Evolutionary conservation across 2,888 invertebrate species (phyloP).

Genomic region (Stenolophus ochropezus): DNA sequence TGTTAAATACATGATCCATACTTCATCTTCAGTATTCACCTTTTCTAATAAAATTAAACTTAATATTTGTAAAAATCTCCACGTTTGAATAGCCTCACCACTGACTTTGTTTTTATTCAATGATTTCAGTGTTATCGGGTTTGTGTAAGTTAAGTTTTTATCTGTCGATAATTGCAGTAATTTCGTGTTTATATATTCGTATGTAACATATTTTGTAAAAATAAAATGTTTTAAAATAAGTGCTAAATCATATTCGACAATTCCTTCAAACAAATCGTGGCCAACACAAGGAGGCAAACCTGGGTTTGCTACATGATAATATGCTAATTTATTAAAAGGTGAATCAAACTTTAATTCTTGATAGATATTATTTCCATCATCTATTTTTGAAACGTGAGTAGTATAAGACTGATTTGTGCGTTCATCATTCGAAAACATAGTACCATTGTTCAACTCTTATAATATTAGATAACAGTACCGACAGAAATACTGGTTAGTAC

Average conservation of each 20-base stretch:
- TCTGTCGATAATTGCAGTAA: background rate
- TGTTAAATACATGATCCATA: slow-evolving; percentile 42
- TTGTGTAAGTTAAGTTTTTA: background rate
- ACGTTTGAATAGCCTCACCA: slow-evolving; percentile 39
- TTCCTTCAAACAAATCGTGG: slow-evolving; percentile 66
- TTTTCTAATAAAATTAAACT: slow-evolving; percentile 2
- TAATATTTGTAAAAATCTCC: slow-evolving; percentile 33
- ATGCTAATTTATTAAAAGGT: slow-evolving; percentile 63
- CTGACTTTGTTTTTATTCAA: slow-evolving; percentile 9
- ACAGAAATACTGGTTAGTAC: slow-evolving; percentile 62
- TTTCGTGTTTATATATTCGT: slow-evolving; percentile 49
- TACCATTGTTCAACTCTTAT: background rate
- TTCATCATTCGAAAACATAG: background rate
- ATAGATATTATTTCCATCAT: background rate
- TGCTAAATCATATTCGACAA: slow-evolving; percentile 64
- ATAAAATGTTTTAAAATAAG: slow-evolving; percentile 63
- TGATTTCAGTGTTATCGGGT: background rate
- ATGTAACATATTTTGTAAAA: background rate
- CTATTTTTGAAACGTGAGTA: slow-evolving; percentile 1
- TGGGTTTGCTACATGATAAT: slow-evolving; percentile 65
- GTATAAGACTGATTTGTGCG: slow-evolving; percentile 36
- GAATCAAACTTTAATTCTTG: slow-evolving; percentile 65
- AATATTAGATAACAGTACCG: slow-evolving; percentile 62
- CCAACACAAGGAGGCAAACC: slow-evolving; percentile 66
- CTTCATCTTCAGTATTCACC: slow-evolving; percentile 39